Evolutionary conservation across 2,888 invertebrate genomes (phyloP).

Genomic region (Agrotis exclamationis): DNA sequence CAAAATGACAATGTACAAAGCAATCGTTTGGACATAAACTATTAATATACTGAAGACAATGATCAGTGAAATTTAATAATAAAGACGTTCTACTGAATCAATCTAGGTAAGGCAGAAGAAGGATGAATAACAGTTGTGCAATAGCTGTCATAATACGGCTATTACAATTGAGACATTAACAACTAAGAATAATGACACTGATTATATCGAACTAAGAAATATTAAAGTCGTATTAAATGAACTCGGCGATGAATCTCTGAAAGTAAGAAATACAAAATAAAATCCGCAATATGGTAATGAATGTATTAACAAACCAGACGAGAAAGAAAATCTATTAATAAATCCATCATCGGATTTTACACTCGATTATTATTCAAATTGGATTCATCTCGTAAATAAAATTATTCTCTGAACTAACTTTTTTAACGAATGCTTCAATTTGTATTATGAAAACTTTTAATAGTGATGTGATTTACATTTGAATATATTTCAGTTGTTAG

Average conservation of each 20-base stretch:
- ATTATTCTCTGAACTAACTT: conserved; percentile 16
- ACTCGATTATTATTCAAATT: conserved; percentile 36
- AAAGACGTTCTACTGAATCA: too few species aligned
- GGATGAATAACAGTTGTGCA: background rate
- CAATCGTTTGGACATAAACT: conserved; percentile 30
- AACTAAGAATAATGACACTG: background rate
- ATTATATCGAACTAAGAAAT: conserved; percentile 1
- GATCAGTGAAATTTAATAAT: background rate
- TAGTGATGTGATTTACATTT: conserved; percentile 26
- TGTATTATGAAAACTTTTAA: conserved; percentile 24
- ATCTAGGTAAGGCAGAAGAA: too few species aligned
- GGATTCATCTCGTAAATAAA: conserved; percentile 21
- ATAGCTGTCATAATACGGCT: background rate
- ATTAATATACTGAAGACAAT: conserved; percentile 33
- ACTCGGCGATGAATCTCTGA: background rate
- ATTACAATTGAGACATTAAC: background rate
- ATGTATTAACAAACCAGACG: conserved; percentile 11
- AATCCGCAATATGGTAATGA: conserved; percentile 16
- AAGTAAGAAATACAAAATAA: conserved; percentile 1
- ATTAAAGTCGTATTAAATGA: background rate
- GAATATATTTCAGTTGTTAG: conserved; percentile 14
- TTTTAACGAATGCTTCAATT: conserved; percentile 24
- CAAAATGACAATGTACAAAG: conserved; percentile 54
- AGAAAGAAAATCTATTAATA: conserved; percentile 14
- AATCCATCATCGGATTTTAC: conserved; percentile 29